Evolutionary conservation across 1,140 invertebrate species (phyloP), one percentile per base, ranked within the genome.

Genomic region (Ceratosolen fusciceps): DNA sequence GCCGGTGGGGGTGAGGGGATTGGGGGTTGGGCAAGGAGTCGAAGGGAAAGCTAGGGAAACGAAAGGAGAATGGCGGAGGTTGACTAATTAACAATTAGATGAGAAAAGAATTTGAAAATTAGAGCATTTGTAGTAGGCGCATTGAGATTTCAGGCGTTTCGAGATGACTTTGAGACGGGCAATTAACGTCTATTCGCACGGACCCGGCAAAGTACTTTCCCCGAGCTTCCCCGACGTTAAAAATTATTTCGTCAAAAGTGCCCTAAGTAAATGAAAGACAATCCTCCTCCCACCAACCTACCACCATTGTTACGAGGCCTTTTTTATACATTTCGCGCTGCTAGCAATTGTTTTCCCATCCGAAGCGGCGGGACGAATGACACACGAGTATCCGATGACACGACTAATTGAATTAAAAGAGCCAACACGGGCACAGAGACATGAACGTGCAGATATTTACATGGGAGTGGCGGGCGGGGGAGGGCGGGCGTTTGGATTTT

Each of bases 21-120:
- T n/a, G n/a, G n/a, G n/a, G n/a, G n/a, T n/a, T n/a, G n/a, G n/a
- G n/a, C n/a, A n/a, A n/a, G 47, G 37, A 54, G 71, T 21, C 54
- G 39, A 74, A 24, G 19, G 47, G 60, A 47, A 70, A 74, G 47
- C 1, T 37, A 39, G 72, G 54, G 47, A 58, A 71, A 71, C 34
- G 49, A 77, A 49, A 65, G 14, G 43, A 70, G 43, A 21, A 31
- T 34, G 14, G 24, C 9, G 26, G 54, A 29, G 26, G 26, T 16
- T 12, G 39, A 54, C 71, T 73, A 73, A 73, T 73, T 73, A 73
- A 73, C 71, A 73, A 58, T 73, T 58, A 39, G 34, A n/a, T 39
- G 58, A 26, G 21, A n/a, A 43, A 43, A 74, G 26, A 43, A 67
- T 67, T 3, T 49, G 24, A 74, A 58, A 58, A 73, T 73, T 31